Evolutionary conservation across 2,797 vertebrate species (phyloP).

Genomic region (Sparidentex hasta): DNA sequence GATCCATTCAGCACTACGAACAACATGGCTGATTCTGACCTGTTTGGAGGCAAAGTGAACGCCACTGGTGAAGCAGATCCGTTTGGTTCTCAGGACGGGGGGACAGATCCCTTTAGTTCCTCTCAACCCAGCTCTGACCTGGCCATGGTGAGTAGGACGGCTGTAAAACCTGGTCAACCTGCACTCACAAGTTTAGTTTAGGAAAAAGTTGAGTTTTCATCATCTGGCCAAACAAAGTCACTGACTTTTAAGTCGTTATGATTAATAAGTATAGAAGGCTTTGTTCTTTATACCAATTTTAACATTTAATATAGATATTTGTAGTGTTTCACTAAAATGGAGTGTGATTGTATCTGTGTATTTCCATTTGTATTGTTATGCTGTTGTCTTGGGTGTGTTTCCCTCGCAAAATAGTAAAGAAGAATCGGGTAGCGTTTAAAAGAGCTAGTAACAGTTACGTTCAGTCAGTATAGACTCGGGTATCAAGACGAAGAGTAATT

Average conservation of each 20-base stretch:
- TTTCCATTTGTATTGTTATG: background rate
- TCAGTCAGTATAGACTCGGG: background rate
- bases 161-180: background rate
- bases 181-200: background rate
- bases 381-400: background rate
- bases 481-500: background rate
- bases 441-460: background rate
- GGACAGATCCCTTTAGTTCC: conserved; percentile 80
- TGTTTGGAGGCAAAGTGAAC: conserved; percentile 73
- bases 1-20: conserved; percentile 77
- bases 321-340: background rate
- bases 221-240: no score
- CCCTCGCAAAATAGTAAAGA: background rate
- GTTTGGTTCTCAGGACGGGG: conserved; percentile 78
- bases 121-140: conserved; percentile 69
- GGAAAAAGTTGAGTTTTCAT: background rate
- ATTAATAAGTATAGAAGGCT: no score
- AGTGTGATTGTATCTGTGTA: background rate
- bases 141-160: conserved; percentile 71
- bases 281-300: background rate
- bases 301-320: background rate
- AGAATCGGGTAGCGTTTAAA: background rate
- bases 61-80: conserved; percentile 74
- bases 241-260: no score
- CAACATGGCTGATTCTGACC: conserved; percentile 45